Evolutionary conservation across 2,797 vertebrate genomes (phyloP), one percentile per base, ranked within the genome.

Genomic region (Prunella strophiata): DNA sequence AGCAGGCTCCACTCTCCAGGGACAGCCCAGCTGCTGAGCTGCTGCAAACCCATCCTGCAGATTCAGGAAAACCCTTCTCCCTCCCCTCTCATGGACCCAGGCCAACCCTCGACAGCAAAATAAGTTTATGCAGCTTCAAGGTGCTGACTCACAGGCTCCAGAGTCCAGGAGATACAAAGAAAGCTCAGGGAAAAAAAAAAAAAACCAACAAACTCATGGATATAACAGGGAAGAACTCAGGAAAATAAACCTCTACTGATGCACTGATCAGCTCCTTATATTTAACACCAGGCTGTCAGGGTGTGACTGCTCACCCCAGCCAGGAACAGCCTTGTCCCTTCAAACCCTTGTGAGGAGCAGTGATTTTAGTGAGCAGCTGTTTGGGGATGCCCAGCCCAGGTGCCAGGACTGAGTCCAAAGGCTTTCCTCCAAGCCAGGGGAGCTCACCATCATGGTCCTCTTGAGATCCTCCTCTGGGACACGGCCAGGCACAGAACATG

Each of bases 361-460:
- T 0, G n/a, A 7, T 23, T 11, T 38, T 45, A 23, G 30, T 1
- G 63, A 52, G 11, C 2, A 61, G 78, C 47, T 16, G 5, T 3
- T 38, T 16, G 62, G n/a, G 21, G 57, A 45, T 1, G 20, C 32
- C 7, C 77, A 70, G 43, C 42, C 26, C n/a, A 51, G 16, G 5
- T 3, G 10, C 2, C 29, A 23, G 27, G 25, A 23, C 11, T 9
- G 7, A 57, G n/a, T 1, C 12, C 12, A 1, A 38, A 43, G 6
- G 8, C 13, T 62, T 25, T 30, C 3, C 17, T 11, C 11, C 7
- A 1, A 25, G 51, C 8, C 5, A 29, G 34, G 13, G 47, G 3
- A 25, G 23, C 85, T 97, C 97, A 99, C 99, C 99, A 99, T 99
- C 99, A 99, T 99, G 16, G 99, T 99, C 94, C 99, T 98, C 97